These are phyloP conservation scores for Isichthys henryi DNA, from an alignment of 2,113 vertebrate species.

Conservation along the genomic window DNA sequence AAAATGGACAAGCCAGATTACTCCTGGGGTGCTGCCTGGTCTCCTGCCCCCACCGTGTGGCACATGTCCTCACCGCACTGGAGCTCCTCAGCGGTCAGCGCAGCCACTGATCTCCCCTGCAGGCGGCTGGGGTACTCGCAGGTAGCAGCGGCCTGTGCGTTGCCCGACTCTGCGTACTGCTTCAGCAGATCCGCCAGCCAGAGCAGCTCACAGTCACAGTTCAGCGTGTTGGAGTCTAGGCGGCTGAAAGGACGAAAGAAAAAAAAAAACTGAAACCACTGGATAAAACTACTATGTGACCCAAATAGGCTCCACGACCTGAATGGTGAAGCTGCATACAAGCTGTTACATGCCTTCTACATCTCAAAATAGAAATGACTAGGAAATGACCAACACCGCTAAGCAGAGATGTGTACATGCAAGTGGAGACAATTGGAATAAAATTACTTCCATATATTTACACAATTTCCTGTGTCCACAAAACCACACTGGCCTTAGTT, in stretches of 20 bases:
- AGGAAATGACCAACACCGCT: background rate
- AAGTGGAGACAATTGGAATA: background rate
- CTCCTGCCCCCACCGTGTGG: background rate
- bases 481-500: background rate
- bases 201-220: conserved; percentile 90
- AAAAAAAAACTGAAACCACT: background rate
- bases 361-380: background rate
- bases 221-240: conserved; percentile 87
- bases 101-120: conserved; percentile 89
- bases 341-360: background rate
- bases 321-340: background rate
- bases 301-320: background rate
- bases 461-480: background rate
- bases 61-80: conserved; percentile 75
- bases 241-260: conserved; percentile 56
- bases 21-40: background rate
- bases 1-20: background rate
- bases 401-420: background rate
- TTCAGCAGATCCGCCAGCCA: conserved; percentile 91
- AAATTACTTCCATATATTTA: background rate
- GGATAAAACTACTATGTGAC: background rate
- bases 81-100: conserved; percentile 85
- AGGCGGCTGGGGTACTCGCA: conserved; percentile 83
- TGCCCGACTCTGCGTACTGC: conserved; percentile 81
- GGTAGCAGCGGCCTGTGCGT: conserved; percentile 89